A percentile compares a stretch with the other conserved stretches of the same genome.
phyloP scores from a whole-genome alignment of 2,797 vertebrate species.

The Hapalemur alaotrensis region DNA sequence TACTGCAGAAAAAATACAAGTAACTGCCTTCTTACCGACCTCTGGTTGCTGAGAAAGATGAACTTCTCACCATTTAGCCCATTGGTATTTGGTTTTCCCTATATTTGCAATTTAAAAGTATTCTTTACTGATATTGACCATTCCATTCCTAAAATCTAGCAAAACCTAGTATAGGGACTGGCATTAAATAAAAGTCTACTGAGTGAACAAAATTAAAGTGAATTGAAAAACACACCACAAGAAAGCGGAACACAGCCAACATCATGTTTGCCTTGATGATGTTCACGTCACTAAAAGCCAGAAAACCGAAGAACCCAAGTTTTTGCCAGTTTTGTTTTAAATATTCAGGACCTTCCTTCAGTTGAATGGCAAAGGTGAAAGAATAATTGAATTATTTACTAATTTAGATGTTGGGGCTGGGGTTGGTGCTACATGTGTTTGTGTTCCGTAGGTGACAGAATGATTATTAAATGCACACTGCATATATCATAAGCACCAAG shows the following conservation, averaged over 20 bases:
- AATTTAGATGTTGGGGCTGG: not conserved
- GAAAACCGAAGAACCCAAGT: not conserved
- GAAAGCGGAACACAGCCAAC: not conserved
- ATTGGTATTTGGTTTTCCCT: not conserved
- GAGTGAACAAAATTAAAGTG: not conserved
- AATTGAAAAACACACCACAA: not conserved
- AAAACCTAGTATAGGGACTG: not conserved
- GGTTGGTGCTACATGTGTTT: not conserved
- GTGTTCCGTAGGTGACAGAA: not conserved
- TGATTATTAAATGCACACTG: not conserved
- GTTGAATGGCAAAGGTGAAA: not conserved
- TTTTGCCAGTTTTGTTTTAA: not conserved
- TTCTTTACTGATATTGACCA: not conserved
- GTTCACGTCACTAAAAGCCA: not conserved
- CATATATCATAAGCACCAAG: conserved; percentile 47
- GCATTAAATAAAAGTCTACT: not conserved
- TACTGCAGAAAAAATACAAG: not conserved
- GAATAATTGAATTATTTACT: not conserved
- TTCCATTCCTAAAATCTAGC: not conserved
- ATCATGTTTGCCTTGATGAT: not conserved
- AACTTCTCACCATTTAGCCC: not conserved
- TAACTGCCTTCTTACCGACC: not conserved
- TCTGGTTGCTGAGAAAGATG: not conserved
- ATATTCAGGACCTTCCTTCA: not conserved
- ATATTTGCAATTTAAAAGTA: not conserved